A percentile compares a stretch with the other conserved stretches of the same genome.
Conservation (phyloP, 2,888 invertebrate species). For the Pterostichus madidus region DNA sequence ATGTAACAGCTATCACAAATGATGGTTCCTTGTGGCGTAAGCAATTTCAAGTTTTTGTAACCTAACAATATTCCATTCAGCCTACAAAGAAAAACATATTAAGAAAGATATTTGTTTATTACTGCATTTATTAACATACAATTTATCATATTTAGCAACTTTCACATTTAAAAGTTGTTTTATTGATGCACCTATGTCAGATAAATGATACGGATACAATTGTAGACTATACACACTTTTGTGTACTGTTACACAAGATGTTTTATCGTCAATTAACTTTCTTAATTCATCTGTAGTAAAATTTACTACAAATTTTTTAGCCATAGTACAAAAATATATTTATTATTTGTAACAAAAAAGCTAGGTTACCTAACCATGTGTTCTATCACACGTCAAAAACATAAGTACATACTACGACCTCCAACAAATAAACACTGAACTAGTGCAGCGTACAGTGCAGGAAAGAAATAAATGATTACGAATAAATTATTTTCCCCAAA, state of each 20-base stretch:
- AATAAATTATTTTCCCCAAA: too few relatives aligned
- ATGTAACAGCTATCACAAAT: conserved; percentile 82
- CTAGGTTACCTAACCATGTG: conserved; percentile 60
- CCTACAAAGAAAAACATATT: conserved; percentile 76
- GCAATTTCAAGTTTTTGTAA: conserved; percentile 82
- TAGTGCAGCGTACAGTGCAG: too few relatives aligned
- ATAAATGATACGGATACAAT: conserved; percentile 83
- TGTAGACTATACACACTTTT: conserved; percentile 81
- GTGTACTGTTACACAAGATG: conserved; percentile 80
- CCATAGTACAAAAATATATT: conserved; percentile 61
- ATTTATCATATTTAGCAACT: conserved; percentile 82
- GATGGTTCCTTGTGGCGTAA: conserved; percentile 81
- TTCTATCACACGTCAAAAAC: conserved; percentile 21
- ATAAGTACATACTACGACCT: not conserved
- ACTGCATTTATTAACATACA: conserved; percentile 77
- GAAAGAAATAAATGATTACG: too few relatives aligned
- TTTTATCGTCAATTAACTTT: conserved; percentile 79
- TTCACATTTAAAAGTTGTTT: conserved; percentile 81
- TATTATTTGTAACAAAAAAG: conserved; percentile 36
- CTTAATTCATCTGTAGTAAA: conserved; percentile 80
- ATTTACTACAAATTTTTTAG: conserved; percentile 71
- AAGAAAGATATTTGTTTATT: conserved; percentile 23
- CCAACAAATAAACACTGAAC: not conserved
- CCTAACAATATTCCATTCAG: conserved; percentile 84
- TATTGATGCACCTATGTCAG: conserved; percentile 80